Evolutionary conservation across 1,140 invertebrate species (phyloP), one percentile per base, ranked within the genome.

Genomic region (Drosophila repleta): DNA sequence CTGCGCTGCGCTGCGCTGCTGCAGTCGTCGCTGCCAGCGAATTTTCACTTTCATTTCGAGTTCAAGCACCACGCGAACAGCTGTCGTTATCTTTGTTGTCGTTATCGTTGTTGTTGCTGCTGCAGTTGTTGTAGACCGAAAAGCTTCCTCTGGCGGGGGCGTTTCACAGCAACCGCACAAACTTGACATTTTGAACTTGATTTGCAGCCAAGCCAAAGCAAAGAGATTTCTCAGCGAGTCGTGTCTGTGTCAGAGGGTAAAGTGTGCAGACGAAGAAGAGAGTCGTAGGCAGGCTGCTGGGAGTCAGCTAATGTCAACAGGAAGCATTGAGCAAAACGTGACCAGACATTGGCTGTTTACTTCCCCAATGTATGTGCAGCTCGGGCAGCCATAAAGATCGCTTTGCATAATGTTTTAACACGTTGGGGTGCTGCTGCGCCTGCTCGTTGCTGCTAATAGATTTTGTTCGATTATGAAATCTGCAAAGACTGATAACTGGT

Each of bases 21-120:
- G 71, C 74, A 67, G 63, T 65, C 55, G 66, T 37, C 43, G 45
- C 10, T 37, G 57, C 60, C 62, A 37, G 64, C 76, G 67, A 51
- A 70, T 89, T 88, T 88, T 88, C 83, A 88, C 83, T 88, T 88
- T 88, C 84, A 83, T 89, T 88, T 88, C 56, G 84, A 89, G 84
- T 88, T 88, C 83, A 88, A 83, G 79, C 79, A 89, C 83, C 82
- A 87, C 57, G 45, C 68, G 64, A 46, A 15, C 82, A 81, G 74
- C 77, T 81, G 69, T 26, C 41, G 49, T 37, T 49, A 41, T 46
- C 53, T 45, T 43, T 56, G 35, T 46, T 57, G 46, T 58, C 63
- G 55, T 21, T 71, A 66, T 24, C 55, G 52, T 26, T 56, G 63
- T 41, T 51, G 52, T 15, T 58, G 52, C 37, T 58, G 52, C 13